Base-by-base conservation (phyloP, 2,797 vertebrate species). In the Selene dorsalis region DNA sequence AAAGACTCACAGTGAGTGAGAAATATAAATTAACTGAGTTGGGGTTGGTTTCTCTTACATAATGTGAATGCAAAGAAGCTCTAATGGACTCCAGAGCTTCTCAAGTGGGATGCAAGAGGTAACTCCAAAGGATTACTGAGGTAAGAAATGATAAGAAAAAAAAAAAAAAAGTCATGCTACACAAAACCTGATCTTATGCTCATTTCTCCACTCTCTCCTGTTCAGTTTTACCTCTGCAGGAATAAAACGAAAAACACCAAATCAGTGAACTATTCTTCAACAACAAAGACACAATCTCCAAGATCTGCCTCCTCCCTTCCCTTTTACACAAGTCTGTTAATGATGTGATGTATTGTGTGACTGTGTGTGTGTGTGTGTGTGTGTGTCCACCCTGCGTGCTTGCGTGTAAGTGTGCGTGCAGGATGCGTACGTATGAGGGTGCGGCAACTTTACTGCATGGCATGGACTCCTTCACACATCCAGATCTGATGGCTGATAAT, bases 381-480 rank as follows among this genome's bases (percentile, higher is more conserved):
- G 61, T 64, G 78, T 81, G 41, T 48, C 73, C 65, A 53, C 35
- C 66, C 52, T 82, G 84, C 83, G 77, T 84, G 84, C 78, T 75
- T 88, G 86, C 87, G 87, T 88, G 82, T 43, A 16, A 73, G 77
- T 72, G 82, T 87, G 82, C 81, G 79, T 83, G 75, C 75, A 64
- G 71, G 83, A 70, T 53, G 86, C 80, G 82, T 85, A 61, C 84
- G 90, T 90, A 61, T 66, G 86, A 91, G 94, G 94, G 94, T 92
- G 94, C 87, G 94, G 94, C 93, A 90, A 86, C 90, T 88, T 90
- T 79, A 91, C 91, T 87, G 92, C 91, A 93, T 85, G 91, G 87
- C 77, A 75, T 76, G 82, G 87, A 67, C 83, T 84, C 83, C 76
- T 66, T 70, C 64, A 87, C 39, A 77, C 70, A 73, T 76, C 53